Evolutionary conservation across 2,113 vertebrate genomes (phyloP).

Genomic region (Scatophagus argus): DNA sequence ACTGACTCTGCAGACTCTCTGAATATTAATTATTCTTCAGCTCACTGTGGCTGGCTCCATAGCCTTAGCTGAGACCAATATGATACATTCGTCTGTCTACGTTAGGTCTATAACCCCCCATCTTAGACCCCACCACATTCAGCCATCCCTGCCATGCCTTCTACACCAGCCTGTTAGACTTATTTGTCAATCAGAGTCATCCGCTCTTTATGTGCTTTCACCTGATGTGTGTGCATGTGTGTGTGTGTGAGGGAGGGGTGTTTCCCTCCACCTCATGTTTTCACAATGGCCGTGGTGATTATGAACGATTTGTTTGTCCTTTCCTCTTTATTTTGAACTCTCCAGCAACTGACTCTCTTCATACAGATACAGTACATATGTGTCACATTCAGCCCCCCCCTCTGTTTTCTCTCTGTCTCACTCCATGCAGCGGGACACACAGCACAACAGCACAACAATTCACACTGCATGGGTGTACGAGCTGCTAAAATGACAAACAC

Average conservation of each 20-base stretch:
- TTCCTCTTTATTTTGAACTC: not conserved
- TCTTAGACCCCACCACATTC: constrained; percentile 19
- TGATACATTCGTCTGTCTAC: constrained; percentile 55
- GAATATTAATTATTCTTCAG: constrained; percentile 41
- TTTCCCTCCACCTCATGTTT: not conserved
- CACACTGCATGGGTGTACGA: constrained; percentile 51
- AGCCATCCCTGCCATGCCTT: constrained; percentile 4
- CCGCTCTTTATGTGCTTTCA: constrained; percentile 12
- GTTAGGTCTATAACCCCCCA: constrained; percentile 36
- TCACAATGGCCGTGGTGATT: constrained; percentile 1
- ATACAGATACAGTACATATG: too few relatives aligned
- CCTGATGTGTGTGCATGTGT: constrained; percentile 27
- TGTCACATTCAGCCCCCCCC: constrained; percentile 10
- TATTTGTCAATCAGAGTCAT: constrained; percentile 18
- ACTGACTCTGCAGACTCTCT: constrained; percentile 13
- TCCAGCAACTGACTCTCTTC: not conserved
- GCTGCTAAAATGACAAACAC: constrained; percentile 54
- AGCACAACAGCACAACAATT: constrained; percentile 40
- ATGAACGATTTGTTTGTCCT: too few relatives aligned
- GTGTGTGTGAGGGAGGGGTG: constrained; percentile 13
- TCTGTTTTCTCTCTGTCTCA: constrained; percentile 12
- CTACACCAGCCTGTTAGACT: constrained; percentile 32
- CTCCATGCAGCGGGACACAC: constrained; percentile 17
- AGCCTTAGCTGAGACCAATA: constrained; percentile 37
- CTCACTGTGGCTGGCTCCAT: constrained; percentile 34